phyloP scores from a whole-genome alignment of 2,888 invertebrate genomes.

The Crocallis elinguaria region DNA sequence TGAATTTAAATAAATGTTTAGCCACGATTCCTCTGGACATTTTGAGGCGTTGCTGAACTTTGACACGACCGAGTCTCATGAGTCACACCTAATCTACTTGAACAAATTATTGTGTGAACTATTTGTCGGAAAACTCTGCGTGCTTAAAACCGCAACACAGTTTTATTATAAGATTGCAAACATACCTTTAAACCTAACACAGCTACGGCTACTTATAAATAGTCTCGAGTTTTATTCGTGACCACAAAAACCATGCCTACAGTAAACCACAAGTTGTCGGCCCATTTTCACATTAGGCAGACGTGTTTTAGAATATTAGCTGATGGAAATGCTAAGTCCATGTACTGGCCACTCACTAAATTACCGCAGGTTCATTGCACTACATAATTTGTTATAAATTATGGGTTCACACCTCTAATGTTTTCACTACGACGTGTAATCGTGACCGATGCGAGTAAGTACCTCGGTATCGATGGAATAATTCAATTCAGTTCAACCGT shows the following conservation, averaged over 20 bases:
- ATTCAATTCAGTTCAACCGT: constrained; percentile 71
- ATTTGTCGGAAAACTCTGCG: constrained; percentile 23
- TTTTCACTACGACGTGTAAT: constrained; percentile 75
- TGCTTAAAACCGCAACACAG: constrained; percentile 27
- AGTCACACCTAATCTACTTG: constrained; percentile 29
- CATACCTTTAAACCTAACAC: constrained; percentile 22
- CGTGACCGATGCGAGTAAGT: constrained; percentile 72
- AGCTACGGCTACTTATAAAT: constrained; percentile 20
- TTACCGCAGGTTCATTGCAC: constrained; percentile 78
- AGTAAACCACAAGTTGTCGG: constrained; percentile 64
- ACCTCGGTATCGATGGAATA: constrained; percentile 71
- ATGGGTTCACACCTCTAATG: constrained; percentile 80
- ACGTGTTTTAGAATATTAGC: constrained; percentile 66
- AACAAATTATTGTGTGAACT: constrained; percentile 35
- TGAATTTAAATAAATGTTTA: constrained; percentile 37
- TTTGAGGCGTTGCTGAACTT: constrained; percentile 37
- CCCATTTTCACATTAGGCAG: constrained; percentile 60
- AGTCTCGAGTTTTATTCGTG: constrained; percentile 28
- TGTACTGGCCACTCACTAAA: constrained; percentile 70
- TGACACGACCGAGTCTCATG: constrained; percentile 33
- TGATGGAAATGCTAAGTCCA: constrained; percentile 63
- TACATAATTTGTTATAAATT: constrained; percentile 76
- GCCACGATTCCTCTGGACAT: constrained; percentile 40
- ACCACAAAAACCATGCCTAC: constrained; percentile 54
- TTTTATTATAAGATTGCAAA: constrained; percentile 26